phyloP scores from a whole-genome alignment of 2,888 invertebrate species.

The Oxytorus armatus region DNA sequence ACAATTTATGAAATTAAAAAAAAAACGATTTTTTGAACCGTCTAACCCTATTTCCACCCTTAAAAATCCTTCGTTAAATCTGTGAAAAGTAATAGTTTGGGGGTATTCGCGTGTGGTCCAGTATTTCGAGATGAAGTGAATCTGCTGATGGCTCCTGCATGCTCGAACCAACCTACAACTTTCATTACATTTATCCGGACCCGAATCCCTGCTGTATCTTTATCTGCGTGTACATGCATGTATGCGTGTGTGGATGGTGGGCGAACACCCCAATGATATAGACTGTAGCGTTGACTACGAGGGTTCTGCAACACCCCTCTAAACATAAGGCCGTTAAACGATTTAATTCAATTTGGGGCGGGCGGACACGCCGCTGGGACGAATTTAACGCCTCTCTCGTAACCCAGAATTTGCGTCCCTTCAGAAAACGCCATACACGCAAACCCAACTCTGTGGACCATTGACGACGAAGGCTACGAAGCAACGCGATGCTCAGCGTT shows the following conservation, averaged over 20 bases:
- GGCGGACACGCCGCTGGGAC: conserved; percentile 71
- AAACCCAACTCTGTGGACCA: conserved; percentile 17
- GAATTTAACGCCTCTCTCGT: conserved; percentile 80
- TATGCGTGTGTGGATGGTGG: conserved; percentile 72
- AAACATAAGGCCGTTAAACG: conserved; percentile 83
- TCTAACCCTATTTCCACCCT: too few relatives aligned
- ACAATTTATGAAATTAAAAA: too few relatives aligned
- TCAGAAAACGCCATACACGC: conserved; percentile 26
- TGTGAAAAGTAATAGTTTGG: conserved; percentile 67
- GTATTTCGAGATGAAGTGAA: conserved; percentile 75
- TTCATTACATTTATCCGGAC: conserved; percentile 82
- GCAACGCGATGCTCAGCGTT: conserved; percentile 50
- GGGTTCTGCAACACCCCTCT: conserved; percentile 73
- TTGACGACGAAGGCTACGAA: conserved; percentile 6
- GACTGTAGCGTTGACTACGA: conserved; percentile 52
- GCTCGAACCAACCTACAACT: conserved; percentile 79
- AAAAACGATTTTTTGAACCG: too few relatives aligned
- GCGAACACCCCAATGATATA: conserved; percentile 66
- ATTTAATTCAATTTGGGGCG: conserved; percentile 82
- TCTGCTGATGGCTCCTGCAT: conserved; percentile 70
- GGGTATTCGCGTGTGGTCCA: conserved; percentile 22
- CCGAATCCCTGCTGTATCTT: conserved; percentile 64
- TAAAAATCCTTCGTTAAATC: conserved; percentile 60
- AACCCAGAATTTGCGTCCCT: conserved; percentile 55
- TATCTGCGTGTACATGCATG: too few relatives aligned